Evolutionary conservation across 1,140 invertebrate genomes (phyloP), one percentile per base, ranked within the genome.

Genomic region (Goniozus legneri): DNA sequence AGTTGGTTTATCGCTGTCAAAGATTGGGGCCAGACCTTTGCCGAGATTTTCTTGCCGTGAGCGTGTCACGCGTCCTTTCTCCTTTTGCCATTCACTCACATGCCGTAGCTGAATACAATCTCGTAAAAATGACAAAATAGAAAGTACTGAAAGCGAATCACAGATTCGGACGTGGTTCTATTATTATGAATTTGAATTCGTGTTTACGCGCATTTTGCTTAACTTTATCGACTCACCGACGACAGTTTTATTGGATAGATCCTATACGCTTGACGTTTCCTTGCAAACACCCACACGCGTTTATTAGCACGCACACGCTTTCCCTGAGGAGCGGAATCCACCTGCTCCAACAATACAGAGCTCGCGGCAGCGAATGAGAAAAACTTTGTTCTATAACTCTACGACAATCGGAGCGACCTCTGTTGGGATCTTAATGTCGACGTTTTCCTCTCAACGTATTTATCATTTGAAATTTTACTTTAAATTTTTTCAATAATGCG

Each of bases 101-200:
- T 27, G 24, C 24, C 4, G 10, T 6, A 4, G 10, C 24, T 27
- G 4, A 10, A 27, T 7, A 10, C 4, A 4, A 27, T 4, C 10
- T 27, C 46, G 20, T 58, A 58, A 60, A 60, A 61, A 60, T 57
- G 30, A 34, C 58, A 41, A 61, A 60, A 57, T 54, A 54, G 47
- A 57, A 57, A 54, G 55, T 57, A 16, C 24, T 24, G 15, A 16
- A 1, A 36, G 12, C n/a, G 7, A 34, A 24, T 24, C 20, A 2
- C 34, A 22, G 19, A 24, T 22, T 14, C 21, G 45, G 45, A 41
- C 8, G n/a, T n/a, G n/a, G n/a, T n/a, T n/a, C n/a, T n/a, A n/a
- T n/a, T n/a, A n/a, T n/a, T n/a, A n/a, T n/a, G n/a, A n/a, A n/a
- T n/a, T n/a, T n/a, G n/a, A n/a, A n/a, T n/a, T n/a, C n/a, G n/a